These are phyloP conservation scores for Amia ocellicauda DNA, from an alignment of 2,113 vertebrate species.

Conservation along the genomic window DNA sequence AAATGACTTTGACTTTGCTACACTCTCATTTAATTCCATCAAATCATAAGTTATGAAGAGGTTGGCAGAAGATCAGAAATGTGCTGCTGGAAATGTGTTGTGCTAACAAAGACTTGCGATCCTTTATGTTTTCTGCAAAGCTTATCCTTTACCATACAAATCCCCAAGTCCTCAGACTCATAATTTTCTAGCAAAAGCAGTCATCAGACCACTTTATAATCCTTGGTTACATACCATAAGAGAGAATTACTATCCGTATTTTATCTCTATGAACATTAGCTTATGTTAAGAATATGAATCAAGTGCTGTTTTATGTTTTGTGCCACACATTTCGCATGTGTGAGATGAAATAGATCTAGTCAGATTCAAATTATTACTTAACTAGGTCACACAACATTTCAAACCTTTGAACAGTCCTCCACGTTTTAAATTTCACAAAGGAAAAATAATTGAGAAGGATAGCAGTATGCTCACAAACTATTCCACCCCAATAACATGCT, in stretches of 20 bases:
- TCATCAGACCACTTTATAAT: conserved; percentile 42
- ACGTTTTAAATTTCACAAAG: too few species aligned
- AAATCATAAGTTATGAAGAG: not conserved
- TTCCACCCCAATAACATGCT: too few species aligned
- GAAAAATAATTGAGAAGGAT: too few species aligned
- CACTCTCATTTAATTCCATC: conserved; percentile 5
- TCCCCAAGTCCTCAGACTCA: conserved; percentile 29
- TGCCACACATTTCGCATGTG: too few species aligned
- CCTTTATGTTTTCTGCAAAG: conserved; percentile 31
- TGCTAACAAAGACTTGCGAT: conserved; percentile 42
- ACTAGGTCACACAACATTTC: too few species aligned
- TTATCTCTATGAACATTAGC: conserved; percentile 16
- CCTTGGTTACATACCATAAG: conserved; percentile 38
- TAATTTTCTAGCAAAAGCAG: conserved; percentile 21
- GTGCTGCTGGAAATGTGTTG: conserved; percentile 23
- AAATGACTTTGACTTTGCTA: not conserved
- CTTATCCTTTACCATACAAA: conserved; percentile 42
- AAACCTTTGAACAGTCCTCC: too few species aligned
- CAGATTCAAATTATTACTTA: too few species aligned
- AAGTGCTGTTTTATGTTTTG: too few species aligned
- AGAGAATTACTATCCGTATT: conserved; percentile 49
- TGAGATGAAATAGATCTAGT: too few species aligned
- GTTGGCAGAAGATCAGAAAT: conserved; percentile 4
- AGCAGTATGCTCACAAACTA: too few species aligned
- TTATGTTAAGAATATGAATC: too few species aligned